Conservation (phyloP, 2,888 invertebrate genomes). For the Clitarchus hookeri region DNA sequence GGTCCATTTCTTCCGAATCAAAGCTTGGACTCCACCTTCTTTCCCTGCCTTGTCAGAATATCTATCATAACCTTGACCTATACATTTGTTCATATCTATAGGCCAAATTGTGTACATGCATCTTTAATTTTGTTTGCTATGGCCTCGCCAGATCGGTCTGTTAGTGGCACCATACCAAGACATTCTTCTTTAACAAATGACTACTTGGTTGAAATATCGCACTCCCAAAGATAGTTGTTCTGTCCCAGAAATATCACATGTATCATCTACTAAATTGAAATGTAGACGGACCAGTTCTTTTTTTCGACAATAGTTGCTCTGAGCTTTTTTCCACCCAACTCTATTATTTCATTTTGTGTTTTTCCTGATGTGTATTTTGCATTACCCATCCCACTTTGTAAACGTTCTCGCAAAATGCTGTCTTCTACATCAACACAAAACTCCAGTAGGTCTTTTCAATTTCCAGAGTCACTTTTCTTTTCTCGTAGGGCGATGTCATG, state of each 20-base stretch:
- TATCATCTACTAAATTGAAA: conserved; percentile 47
- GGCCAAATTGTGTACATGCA: conserved; percentile 34
- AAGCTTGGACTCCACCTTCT: conserved; percentile 42
- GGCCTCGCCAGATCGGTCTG: conserved; percentile 36
- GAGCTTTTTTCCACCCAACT: conserved; percentile 43
- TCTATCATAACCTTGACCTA: conserved; percentile 46
- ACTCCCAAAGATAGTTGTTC: conserved; percentile 48
- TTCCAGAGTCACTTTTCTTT: conserved; percentile 22
- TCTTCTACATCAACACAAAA: conserved; percentile 24
- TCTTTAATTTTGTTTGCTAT: conserved; percentile 39
- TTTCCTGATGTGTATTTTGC: conserved; percentile 24
- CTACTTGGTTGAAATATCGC: conserved; percentile 18
- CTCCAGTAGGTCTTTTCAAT: conserved; percentile 20
- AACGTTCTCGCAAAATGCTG: neutral
- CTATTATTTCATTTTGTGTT: conserved; percentile 43
- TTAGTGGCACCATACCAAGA: conserved; percentile 38
- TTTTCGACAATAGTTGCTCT: conserved; percentile 40
- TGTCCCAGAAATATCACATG: conserved; percentile 46
- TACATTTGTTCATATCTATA: conserved; percentile 39
- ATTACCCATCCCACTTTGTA: neutral
- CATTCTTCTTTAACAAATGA: conserved; percentile 34
- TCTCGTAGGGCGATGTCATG: conserved; percentile 30
- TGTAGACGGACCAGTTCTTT: conserved; percentile 34
- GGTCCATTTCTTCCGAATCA: conserved; percentile 15
- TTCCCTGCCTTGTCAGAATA: conserved; percentile 46